These are phyloP conservation scores for Agrotis exclamationis DNA, from an alignment of 2,888 invertebrate genomes.

Conservation along the genomic window DNA sequence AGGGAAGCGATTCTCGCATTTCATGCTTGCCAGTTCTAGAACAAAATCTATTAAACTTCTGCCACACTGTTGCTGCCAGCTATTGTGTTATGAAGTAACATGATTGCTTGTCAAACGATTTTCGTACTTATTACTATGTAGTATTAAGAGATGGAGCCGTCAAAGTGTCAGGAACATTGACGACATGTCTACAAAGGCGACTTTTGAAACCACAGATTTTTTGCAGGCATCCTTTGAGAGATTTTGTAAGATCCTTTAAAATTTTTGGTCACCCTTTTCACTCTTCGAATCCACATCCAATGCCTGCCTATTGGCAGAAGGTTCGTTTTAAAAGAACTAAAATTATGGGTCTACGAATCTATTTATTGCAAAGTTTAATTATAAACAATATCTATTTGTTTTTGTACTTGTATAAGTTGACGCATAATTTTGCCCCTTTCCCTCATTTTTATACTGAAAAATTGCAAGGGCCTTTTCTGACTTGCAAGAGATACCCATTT, in stretches of 20 bases:
- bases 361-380: neutral
- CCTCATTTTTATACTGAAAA: too few relatives aligned
- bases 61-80: constrained; percentile 41
- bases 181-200: neutral
- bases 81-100: constrained; percentile 50
- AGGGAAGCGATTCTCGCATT: constrained; percentile 44
- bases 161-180: constrained; percentile 24
- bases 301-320: neutral
- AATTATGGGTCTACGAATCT: neutral
- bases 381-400: neutral
- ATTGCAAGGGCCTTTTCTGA: neutral
- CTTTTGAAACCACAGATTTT: neutral
- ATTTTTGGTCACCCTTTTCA: neutral
- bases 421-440: too few relatives aligned
- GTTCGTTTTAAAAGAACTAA: neutral
- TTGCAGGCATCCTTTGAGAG: neutral
- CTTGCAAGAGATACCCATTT: constrained; percentile 5
- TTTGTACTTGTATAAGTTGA: neutral
- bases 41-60: constrained; percentile 65
- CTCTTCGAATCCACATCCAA: neutral
- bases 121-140: constrained; percentile 43
- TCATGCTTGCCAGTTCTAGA: constrained; percentile 54
- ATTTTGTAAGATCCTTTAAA: constrained; percentile 1
- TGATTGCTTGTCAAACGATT: constrained; percentile 52
- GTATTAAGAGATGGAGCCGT: neutral